phyloP scores from a whole-genome alignment of 1,140 invertebrate genomes.

The Micrasema minimum region DNA sequence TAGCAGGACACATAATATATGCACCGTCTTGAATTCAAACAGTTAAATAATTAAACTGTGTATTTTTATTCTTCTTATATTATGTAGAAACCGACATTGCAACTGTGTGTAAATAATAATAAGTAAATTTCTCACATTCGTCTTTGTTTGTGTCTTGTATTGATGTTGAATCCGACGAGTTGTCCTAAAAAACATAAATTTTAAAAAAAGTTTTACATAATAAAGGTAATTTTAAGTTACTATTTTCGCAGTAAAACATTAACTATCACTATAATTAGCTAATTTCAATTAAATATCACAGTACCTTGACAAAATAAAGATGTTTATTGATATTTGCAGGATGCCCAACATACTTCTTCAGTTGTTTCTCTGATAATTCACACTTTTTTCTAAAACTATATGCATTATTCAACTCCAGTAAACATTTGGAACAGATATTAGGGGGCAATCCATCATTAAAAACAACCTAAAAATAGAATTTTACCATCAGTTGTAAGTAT shows the following conservation, averaged over 20 bases:
- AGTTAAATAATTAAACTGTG: no score
- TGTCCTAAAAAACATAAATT: conserved; percentile 16
- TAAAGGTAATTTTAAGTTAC: no score
- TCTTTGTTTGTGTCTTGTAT: conserved; percentile 8
- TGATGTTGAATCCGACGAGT: conserved; percentile 6
- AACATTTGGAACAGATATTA: conserved; percentile 47
- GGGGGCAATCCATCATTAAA: conserved; percentile 39
- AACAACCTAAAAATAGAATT: conserved; percentile 35
- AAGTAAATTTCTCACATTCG: background rate
- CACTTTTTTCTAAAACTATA: conserved; percentile 44
- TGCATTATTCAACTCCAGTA: conserved; percentile 39
- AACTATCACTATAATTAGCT: no score
- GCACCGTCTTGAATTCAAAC: no score
- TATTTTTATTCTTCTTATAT: no score
- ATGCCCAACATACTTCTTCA: conserved; percentile 1
- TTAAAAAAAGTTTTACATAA: no score
- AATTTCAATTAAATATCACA: no score
- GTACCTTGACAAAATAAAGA: background rate
- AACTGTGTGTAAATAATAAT: no score
- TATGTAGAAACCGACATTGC: no score
- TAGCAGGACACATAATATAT: background rate
- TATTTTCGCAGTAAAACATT: no score
- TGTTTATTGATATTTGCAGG: background rate
- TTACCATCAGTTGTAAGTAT: no score
- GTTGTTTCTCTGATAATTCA: conserved; percentile 33